Conservation (phyloP, 2,113 vertebrate species). For the Columba livia region DNA sequence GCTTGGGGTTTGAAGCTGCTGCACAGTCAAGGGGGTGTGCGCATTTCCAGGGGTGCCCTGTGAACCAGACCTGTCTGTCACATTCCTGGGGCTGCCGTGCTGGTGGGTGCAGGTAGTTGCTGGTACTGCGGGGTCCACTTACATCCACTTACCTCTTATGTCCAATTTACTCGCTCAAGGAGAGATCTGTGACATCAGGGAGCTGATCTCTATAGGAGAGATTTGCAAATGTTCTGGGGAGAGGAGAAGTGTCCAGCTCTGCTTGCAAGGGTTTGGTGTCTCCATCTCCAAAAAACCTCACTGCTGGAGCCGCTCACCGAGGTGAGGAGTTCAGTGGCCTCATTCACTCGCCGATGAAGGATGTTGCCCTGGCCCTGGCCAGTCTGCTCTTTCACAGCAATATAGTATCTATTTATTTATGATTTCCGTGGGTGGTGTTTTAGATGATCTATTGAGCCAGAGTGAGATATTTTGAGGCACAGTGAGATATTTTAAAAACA, state of each 20-base stretch:
- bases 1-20: not conserved
- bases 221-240: not conserved
- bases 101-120: not conserved
- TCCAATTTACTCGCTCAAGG: not conserved
- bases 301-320: accelerated
- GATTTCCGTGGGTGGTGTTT: slow-evolving; percentile 63
- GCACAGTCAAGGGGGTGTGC: accelerated
- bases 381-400: not conserved
- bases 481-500: slow-evolving; percentile 67
- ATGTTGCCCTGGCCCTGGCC: slow-evolving; percentile 25
- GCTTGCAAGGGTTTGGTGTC: not conserved
- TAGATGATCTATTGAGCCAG: slow-evolving; percentile 65
- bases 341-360: not conserved
- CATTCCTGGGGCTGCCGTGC: not conserved
- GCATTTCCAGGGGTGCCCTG: not conserved
- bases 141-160: not conserved
- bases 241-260: not conserved
- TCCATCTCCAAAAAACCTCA: not conserved
- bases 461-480: slow-evolving; percentile 70
- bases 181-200: not conserved
- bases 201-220: not conserved
- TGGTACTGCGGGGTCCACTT: not conserved
- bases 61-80: not conserved
- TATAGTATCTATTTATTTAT: slow-evolving; percentile 64
- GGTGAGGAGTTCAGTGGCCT: not conserved